phyloP scores from a whole-genome alignment of 2,888 invertebrate genomes.

The Eupelmus urozonus region DNA sequence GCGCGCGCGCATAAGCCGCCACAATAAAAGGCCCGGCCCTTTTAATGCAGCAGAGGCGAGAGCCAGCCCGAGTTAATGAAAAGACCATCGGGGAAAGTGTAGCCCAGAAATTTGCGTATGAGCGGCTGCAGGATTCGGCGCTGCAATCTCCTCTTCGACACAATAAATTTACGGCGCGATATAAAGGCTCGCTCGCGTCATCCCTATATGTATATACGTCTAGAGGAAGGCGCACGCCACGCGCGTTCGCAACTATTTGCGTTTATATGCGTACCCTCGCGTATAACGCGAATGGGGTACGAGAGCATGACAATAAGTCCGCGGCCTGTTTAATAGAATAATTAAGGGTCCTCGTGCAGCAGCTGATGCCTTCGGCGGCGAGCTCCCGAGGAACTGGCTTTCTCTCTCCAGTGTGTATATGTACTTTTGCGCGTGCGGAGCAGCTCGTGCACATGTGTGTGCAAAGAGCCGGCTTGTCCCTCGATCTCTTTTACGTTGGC shows the following conservation, averaged over 20 bases:
- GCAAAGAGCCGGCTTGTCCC: background rate
- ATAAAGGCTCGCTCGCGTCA: conserved; percentile 35
- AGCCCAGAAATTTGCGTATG: conserved; percentile 32
- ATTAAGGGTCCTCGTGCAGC: conserved; percentile 75
- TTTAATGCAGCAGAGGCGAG: conserved; percentile 16
- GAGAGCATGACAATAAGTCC: conserved; percentile 72
- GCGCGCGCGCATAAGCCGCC: conserved; percentile 1
- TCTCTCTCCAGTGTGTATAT: background rate
- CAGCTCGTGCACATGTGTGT: no score
- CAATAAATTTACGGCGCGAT: conserved; percentile 69
- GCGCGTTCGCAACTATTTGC: conserved; percentile 5
- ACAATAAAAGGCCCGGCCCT: conserved; percentile 21
- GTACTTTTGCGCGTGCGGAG: no score
- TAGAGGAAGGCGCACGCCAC: background rate
- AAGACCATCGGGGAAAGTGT: conserved; percentile 43
- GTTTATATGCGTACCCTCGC: conserved; percentile 12
- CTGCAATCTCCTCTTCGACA: conserved; percentile 64
- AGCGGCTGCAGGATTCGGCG: background rate
- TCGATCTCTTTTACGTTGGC: background rate
- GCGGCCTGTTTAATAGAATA: conserved; percentile 76
- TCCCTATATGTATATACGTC: no score
- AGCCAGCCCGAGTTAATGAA: conserved; percentile 21
- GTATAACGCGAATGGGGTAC: conserved; percentile 37
- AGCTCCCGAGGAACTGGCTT: background rate
- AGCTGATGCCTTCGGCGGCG: conserved; percentile 72